Conservation (phyloP, 2,113 vertebrate genomes). For the Trematocara zebra region DNA sequence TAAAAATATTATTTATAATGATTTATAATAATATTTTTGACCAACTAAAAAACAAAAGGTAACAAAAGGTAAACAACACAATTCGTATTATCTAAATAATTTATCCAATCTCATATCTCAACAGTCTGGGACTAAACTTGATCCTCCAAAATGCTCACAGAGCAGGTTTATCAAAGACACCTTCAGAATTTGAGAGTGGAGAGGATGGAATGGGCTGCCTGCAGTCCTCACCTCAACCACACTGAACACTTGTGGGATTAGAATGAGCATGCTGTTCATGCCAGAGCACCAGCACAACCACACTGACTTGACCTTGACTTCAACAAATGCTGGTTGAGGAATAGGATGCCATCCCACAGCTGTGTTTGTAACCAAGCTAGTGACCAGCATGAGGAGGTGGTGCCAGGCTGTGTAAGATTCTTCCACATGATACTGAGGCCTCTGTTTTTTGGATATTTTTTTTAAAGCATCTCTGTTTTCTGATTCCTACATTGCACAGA, state of each 20-base stretch:
- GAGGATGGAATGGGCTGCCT: not conserved
- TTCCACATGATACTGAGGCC: no score
- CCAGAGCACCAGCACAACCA: not conserved
- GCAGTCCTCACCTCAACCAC: not conserved
- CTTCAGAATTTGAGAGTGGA: not conserved
- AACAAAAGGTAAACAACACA: not conserved
- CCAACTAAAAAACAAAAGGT: no score
- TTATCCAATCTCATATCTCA: not conserved
- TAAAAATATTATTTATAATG: no score
- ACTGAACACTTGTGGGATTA: not conserved
- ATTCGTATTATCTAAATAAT: not conserved
- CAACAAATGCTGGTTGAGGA: not conserved
- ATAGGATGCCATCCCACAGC: not conserved
- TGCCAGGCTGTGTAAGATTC: no score
- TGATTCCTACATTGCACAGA: not conserved
- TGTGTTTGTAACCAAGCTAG: no score
- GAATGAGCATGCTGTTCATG: not conserved
- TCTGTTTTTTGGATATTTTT: not conserved
- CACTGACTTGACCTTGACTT: not conserved
- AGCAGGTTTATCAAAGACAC: not conserved
- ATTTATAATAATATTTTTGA: no score
- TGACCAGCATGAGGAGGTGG: no score
- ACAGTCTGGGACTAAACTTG: not conserved
- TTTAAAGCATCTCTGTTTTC: not conserved
- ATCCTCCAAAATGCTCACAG: not conserved